phyloP scores from a whole-genome alignment of 2,888 invertebrate genomes.

The Chymomyza caudatula region DNA sequence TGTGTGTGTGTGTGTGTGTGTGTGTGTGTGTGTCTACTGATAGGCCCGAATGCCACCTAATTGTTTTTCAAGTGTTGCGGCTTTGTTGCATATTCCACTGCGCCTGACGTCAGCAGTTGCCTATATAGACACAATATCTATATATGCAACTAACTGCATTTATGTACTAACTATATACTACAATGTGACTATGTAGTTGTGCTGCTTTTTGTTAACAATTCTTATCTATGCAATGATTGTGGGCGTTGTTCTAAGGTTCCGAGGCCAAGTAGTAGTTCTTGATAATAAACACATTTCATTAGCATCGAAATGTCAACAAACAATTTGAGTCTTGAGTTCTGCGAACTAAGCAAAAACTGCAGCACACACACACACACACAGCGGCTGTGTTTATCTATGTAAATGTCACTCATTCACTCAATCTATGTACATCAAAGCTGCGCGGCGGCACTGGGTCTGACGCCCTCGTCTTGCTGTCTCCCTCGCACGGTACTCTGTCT shows the following conservation, averaged over 20 bases:
- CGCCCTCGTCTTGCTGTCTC: slow-evolving; percentile 11
- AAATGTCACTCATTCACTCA: slow-evolving; percentile 24
- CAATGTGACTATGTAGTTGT: neutral
- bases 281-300: slow-evolving; percentile 10
- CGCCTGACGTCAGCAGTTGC: neutral
- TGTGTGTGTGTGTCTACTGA: neutral
- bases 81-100: slow-evolving; percentile 9
- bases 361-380: slow-evolving; percentile 13
- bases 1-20: neutral
- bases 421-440: slow-evolving; percentile 4
- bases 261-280: neutral
- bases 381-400: slow-evolving; percentile 30
- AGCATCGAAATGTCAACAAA: slow-evolving; percentile 46
- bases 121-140: slow-evolving; percentile 10
- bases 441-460: neutral
- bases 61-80: slow-evolving; percentile 21
- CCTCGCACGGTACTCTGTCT: slow-evolving; percentile 2
- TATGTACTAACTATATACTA: neutral
- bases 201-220: too few species aligned
- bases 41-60: slow-evolving; percentile 5
- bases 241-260: neutral
- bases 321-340: slow-evolving; percentile 38
- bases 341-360: slow-evolving; percentile 25
- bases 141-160: too few species aligned
- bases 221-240: neutral